These are phyloP conservation scores for Hydrolagus affinis DNA, from an alignment of 2,113 vertebrate species.

Conservation along the genomic window DNA sequence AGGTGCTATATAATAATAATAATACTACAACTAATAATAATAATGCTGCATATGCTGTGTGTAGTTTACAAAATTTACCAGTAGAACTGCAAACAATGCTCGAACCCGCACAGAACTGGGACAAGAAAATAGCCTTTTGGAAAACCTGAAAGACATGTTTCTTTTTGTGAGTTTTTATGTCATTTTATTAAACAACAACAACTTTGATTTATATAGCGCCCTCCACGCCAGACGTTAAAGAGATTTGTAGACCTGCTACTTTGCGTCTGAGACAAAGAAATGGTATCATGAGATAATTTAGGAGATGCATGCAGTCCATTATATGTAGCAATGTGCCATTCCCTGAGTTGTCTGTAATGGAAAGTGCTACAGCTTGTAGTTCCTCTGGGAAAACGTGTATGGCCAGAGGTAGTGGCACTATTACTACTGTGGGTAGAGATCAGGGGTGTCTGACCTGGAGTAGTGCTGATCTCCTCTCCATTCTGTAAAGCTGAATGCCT, in stretches of 20 bases:
- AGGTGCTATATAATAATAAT: no score
- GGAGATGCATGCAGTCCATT: constrained; percentile 89
- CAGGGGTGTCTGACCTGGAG: constrained; percentile 77
- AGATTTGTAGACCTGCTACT: constrained; percentile 87
- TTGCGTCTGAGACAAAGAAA: constrained; percentile 78
- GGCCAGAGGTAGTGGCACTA: constrained; percentile 78
- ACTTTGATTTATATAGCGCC: no score
- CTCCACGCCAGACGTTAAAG: no score
- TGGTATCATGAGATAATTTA: constrained; percentile 82
- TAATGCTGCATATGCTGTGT: no score
- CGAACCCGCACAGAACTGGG: no score
- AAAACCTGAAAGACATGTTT: constrained; percentile 99
- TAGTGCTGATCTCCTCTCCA: constrained; percentile 83
- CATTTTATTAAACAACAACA: no score
- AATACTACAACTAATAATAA: no score
- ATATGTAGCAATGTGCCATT: constrained; percentile 88
- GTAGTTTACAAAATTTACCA: no score
- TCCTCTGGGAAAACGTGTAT: constrained; percentile 83
- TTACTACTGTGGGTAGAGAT: constrained; percentile 88
- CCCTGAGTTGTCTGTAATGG: constrained; percentile 81
- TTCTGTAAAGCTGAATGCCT: constrained; percentile 90
- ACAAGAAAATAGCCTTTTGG: constrained; percentile 67
- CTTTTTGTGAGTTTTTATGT: constrained; percentile 93
- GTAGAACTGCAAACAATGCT: no score
- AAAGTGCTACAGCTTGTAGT: constrained; percentile 90